Evolutionary conservation across 64 coral and sea anemone genomes (phyloP).

Genomic region (Actinia tenebrosa): DNA sequence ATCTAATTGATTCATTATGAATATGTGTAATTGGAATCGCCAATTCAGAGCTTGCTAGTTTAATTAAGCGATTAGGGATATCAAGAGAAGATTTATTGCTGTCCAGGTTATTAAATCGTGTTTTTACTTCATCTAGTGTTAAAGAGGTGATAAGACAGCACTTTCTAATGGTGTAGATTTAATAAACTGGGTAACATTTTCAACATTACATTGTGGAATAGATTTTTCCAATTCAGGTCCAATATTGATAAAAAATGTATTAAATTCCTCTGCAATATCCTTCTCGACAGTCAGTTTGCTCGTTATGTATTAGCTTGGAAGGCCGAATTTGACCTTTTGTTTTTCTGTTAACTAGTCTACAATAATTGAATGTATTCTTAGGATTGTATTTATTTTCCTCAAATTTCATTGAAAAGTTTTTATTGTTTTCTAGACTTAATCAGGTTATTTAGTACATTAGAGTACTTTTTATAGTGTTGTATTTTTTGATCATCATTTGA

Average conservation of each 20-base stretch:
- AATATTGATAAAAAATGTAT: slow-evolving; percentile 59
- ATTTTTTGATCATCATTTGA: slow-evolving; percentile 19
- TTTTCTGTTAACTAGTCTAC: slow-evolving; percentile 42
- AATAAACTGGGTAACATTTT: neutral
- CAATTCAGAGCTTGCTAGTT: slow-evolving; percentile 22
- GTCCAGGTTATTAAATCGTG: slow-evolving; percentile 17
- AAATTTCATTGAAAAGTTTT: slow-evolving; percentile 26
- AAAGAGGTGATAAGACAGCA: slow-evolving; percentile 42
- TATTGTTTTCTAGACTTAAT: slow-evolving; percentile 38
- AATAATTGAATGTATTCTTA: slow-evolving; percentile 24
- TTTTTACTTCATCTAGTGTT: slow-evolving; percentile 33
- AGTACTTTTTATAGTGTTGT: slow-evolving; percentile 47
- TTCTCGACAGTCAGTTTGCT: slow-evolving; percentile 9
- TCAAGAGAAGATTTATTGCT: slow-evolving; percentile 42
- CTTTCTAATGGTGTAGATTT: slow-evolving; percentile 20
- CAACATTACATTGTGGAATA: neutral
- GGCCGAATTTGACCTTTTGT: slow-evolving; percentile 44
- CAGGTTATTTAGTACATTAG: slow-evolving; percentile 30
- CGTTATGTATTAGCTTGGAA: slow-evolving; percentile 39
- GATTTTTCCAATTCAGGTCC: slow-evolving; percentile 40
- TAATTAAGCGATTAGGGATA: slow-evolving; percentile 41
- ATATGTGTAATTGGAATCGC: slow-evolving; percentile 38
- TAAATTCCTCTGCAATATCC: slow-evolving; percentile 67
- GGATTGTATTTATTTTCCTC: slow-evolving; percentile 44
- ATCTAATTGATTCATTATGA: slow-evolving; percentile 50